phyloP scores from a whole-genome alignment of 2,888 invertebrate species.

The Trichopria drosophilae region DNA sequence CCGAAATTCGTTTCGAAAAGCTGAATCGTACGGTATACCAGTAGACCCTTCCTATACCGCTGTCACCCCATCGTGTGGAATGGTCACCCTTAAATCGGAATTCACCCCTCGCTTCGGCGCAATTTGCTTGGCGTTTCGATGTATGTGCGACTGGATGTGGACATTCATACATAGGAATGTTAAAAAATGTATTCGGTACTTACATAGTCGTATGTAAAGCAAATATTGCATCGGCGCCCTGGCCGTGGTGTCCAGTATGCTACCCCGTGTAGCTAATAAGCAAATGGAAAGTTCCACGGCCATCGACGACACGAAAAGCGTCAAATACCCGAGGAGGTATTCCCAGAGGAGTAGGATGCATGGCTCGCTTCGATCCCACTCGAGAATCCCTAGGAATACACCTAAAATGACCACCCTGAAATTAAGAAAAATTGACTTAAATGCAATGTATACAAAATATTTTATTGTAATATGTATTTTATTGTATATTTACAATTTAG shows the following conservation, averaged over 20 bases:
- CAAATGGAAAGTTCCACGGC: constrained; percentile 73
- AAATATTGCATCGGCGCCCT: constrained; percentile 77
- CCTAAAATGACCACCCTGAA: constrained; percentile 67
- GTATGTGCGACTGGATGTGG: no score
- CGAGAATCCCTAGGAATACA: constrained; percentile 63
- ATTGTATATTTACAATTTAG: no score
- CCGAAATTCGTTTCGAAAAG: no score
- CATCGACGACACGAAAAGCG: constrained; percentile 64
- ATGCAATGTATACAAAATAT: no score
- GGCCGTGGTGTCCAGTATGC: constrained; percentile 75
- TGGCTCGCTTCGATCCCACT: constrained; percentile 61
- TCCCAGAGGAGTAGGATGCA: constrained; percentile 63
- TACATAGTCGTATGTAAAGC: constrained; percentile 77
- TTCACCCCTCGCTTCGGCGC: no score
- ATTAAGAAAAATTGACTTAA: no score
- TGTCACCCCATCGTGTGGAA: no score
- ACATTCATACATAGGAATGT: neutral
- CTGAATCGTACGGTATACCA: no score
- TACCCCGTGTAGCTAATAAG: constrained; percentile 75
- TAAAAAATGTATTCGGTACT: constrained; percentile 45
- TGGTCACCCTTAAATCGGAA: no score
- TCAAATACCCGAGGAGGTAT: constrained; percentile 67
- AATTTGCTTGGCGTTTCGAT: no score
- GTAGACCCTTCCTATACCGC: no score
- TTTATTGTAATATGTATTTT: no score